Conservation (phyloP, 2,888 invertebrate species). For the Exephanes ischioxanthus region DNA sequence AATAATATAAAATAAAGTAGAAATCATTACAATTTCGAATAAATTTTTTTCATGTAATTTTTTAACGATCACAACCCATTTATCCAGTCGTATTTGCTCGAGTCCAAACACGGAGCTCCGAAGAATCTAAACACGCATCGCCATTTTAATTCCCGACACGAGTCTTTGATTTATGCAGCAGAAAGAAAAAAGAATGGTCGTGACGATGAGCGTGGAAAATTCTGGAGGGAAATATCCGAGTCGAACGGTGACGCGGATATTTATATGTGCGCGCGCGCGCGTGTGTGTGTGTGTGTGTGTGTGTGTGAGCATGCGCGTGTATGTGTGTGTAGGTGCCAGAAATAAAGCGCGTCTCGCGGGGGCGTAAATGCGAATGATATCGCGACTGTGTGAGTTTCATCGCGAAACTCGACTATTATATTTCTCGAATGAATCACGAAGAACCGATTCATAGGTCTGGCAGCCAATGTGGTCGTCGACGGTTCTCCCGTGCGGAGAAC, state of each 20-base stretch:
- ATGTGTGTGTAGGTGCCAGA: slow-evolving; percentile 47
- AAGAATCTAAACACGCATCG: not conserved
- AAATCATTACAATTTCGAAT: too few species aligned
- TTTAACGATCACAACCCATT: not conserved
- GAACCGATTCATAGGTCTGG: slow-evolving; percentile 65
- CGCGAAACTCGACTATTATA: slow-evolving; percentile 65
- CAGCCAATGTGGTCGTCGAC: slow-evolving; percentile 5
- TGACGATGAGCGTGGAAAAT: slow-evolving; percentile 11
- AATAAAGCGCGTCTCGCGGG: slow-evolving; percentile 57
- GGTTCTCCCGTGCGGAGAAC: slow-evolving; percentile 10
- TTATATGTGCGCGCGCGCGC: not conserved
- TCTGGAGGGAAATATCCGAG: slow-evolving; percentile 31
- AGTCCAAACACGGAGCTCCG: not conserved
- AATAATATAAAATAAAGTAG: too few species aligned
- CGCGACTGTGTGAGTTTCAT: slow-evolving; percentile 48
- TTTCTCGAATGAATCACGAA: slow-evolving; percentile 75
- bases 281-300: too few species aligned
- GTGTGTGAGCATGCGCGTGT: not conserved
- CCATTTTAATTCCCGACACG: not conserved
- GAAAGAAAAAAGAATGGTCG: slow-evolving; percentile 4
- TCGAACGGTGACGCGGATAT: not conserved
- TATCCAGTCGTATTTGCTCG: not conserved
- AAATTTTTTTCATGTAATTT: too few species aligned
- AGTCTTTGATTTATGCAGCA: not conserved
- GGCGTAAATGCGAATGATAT: slow-evolving; percentile 64